Conservation (phyloP, 2,797 vertebrate genomes). For the Syncerus caffer region DNA sequence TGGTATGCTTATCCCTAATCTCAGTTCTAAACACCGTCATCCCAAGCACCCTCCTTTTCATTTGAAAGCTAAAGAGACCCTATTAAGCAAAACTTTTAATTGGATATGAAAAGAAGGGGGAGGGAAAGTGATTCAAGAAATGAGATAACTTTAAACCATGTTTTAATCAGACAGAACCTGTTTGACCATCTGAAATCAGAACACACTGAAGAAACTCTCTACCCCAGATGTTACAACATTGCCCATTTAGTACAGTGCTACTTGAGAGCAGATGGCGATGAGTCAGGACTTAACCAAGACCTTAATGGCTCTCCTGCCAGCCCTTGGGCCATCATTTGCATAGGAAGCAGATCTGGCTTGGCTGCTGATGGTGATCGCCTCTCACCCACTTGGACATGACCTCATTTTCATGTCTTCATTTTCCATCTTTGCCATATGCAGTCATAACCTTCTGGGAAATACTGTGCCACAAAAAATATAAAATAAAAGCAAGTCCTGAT, state of each 20-base stretch:
- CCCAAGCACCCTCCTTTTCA: background rate
- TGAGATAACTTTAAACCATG: background rate
- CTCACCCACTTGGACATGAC: constrained; percentile 67
- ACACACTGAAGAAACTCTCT: constrained; percentile 66
- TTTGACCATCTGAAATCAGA: constrained; percentile 67
- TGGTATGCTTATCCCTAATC: background rate
- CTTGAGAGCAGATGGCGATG: constrained; percentile 76
- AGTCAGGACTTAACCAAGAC: constrained; percentile 78
- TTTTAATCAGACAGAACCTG: constrained; percentile 55
- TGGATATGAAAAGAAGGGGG: background rate
- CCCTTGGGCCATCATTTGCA: constrained; percentile 67
- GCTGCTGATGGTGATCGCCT: constrained; percentile 56
- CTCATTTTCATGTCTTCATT: constrained; percentile 69
- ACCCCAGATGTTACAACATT: constrained; percentile 69
- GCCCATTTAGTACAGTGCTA: constrained; percentile 64
- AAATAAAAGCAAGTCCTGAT: constrained; percentile 50
- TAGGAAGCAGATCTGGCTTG: constrained; percentile 69
- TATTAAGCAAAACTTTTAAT: constrained; percentile 8
- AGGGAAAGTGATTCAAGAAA: background rate
- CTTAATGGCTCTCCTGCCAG: constrained; percentile 74
- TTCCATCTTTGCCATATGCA: constrained; percentile 63
- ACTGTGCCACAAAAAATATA: constrained; percentile 24
- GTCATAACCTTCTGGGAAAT: constrained; percentile 64
- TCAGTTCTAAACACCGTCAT: background rate
- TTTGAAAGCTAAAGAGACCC: constrained; percentile 5